Percentiles rank a stretch among this genome's conserved stretches.
These are phyloP conservation scores for Leucoraja ocellata DNA, from an alignment of 2,797 vertebrate species.

Conservation along the genomic window DNA sequence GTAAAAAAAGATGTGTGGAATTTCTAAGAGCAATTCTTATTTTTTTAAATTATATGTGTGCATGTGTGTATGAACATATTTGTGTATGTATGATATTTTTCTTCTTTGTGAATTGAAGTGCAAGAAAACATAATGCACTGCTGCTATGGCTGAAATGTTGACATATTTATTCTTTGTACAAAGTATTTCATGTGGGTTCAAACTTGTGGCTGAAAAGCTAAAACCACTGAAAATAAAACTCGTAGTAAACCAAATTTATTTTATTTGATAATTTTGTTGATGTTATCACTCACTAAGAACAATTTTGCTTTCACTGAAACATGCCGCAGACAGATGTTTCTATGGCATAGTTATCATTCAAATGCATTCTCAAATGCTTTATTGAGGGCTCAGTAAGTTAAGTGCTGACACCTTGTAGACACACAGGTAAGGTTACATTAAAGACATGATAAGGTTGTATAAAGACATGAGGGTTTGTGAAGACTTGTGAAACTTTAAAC, in stretches of 20 bases:
- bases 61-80: neutral
- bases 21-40: constrained; percentile 20
- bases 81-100: constrained; percentile 8
- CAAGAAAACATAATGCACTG: constrained; percentile 19
- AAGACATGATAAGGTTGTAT: neutral
- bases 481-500: neutral
- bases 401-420: neutral
- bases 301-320: neutral
- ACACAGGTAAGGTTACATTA: neutral
- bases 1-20: neutral
- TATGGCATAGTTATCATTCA: neutral
- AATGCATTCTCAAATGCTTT: neutral
- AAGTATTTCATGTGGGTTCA: neutral
- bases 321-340: neutral
- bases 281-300: neutral
- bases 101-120: neutral
- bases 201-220: neutral
- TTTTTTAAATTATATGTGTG: neutral
- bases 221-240: neutral
- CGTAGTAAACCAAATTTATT: neutral
- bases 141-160: neutral
- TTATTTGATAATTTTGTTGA: neutral
- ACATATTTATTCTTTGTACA: constrained; percentile 33
- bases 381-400: neutral
- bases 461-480: neutral